phyloP scores from a whole-genome alignment of 1,140 invertebrate species.

The Drosophila arawakana region DNA sequence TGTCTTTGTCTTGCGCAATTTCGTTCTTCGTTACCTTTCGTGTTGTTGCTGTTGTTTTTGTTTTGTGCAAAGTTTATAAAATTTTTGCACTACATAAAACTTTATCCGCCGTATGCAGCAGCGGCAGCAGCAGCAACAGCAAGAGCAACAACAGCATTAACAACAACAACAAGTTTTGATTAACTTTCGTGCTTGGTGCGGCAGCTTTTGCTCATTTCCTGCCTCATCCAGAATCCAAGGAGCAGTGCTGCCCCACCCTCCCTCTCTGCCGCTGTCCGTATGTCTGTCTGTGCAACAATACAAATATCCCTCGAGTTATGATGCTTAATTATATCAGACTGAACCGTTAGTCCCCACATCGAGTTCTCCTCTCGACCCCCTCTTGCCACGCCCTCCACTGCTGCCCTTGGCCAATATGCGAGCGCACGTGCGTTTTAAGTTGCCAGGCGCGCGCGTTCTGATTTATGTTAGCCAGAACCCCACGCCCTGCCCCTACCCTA shows the following conservation, averaged over 20 bases:
- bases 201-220: constrained; percentile 66
- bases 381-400: not conserved
- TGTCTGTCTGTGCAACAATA: constrained; percentile 33
- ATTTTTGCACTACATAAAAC: constrained; percentile 67
- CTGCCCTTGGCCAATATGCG: not conserved
- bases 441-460: constrained; percentile 46
- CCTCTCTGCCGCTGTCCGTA: too few relatives aligned
- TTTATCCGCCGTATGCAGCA: constrained; percentile 52
- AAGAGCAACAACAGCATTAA: constrained; percentile 22
- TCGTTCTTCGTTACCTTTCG: constrained; percentile 18
- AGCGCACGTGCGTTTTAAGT: constrained; percentile 67
- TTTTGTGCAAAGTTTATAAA: constrained; percentile 56
- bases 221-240: constrained; percentile 31
- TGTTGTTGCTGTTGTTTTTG: constrained; percentile 24
- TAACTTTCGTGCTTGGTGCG: constrained; percentile 55
- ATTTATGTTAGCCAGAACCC: constrained; percentile 51
- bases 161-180: constrained; percentile 49
- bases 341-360: constrained; percentile 45
- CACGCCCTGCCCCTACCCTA: constrained; percentile 7
- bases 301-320: constrained; percentile 69
- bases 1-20: constrained; percentile 3
- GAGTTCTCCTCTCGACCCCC: not conserved
- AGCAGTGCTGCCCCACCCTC: constrained; percentile 6
- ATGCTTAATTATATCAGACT: constrained; percentile 70
- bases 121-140: constrained; percentile 16